Evolutionary conservation across 2,113 vertebrate genomes (phyloP), one percentile per base, ranked within the genome.

Genomic region (Hepsetus odoe): DNA sequence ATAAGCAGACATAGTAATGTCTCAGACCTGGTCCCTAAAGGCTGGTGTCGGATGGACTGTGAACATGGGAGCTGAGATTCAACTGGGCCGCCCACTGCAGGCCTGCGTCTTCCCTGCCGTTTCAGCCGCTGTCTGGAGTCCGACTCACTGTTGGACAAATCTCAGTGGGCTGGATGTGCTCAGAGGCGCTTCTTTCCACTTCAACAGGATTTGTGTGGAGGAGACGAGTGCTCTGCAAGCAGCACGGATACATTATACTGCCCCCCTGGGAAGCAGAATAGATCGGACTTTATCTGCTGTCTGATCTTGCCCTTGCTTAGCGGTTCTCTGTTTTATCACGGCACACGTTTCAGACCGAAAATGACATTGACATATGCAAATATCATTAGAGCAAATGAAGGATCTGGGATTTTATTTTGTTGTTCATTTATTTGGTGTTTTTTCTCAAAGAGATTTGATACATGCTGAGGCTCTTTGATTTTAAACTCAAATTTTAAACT

Each of bases 241-340:
- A 40, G 78, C 72, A 32, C 68, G 68, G 80, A 84, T 80, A 82
- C 83, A 85, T 85, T 80, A 82, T 74, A 77, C 55, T 35, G 22
- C 56, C 80, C 74, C 80, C 72, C 53, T 12, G 77, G 74, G 77
- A 73, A 9, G 18, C 10, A 8, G 62, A 70, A 74, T 62, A 55
- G 70, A 85, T 85, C 80, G 62, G 56, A 58, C 72, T 74, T 74
- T 82, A 85, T 85, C 80, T 80, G 49, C 72, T 77, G 80, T 80
- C 61, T 80, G 74, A 85, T 85, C 84, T 49, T 26, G 71, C 72
- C 74, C 32, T 58, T 35, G 44, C 64, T 72, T 72, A 2, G 13
- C 59, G 28, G n/a, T 56, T 78, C 46, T 40, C 59, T 76, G 72
- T 62, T 82, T 80, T 80, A 77, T 80, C 77, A 82, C 70, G 74